Evolutionary conservation across 1,140 invertebrate species (phyloP), one percentile per base, ranked within the genome.

Genomic region (Saccostrea echinata): DNA sequence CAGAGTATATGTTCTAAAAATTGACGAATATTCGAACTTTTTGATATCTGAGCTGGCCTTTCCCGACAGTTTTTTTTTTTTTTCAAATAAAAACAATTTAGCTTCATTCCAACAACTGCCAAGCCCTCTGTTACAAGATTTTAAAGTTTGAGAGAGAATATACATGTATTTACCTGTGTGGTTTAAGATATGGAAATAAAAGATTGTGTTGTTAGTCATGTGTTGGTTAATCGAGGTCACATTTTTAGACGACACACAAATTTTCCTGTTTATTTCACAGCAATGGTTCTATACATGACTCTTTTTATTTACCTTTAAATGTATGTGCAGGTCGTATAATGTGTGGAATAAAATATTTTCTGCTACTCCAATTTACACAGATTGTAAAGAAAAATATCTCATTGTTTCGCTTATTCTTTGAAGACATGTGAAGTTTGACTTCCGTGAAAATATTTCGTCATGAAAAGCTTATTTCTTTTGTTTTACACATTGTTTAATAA

Each of bases 101-200:
- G 27, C 30, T 76, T 12, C 27, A 76, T 76, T 76, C 68, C 9
- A 11, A 16, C 68, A 16, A 76, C 9, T 76, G 68, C 9, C n/a
- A 9, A 30, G 9, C 9, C 68, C 68, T 16, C 13, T 3, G 16
- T 16, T 30, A 76, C 24, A 27, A 76, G 68, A 30, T 76, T 76
- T 76, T 76, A 76, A 76, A 76, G 24, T 76, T 76, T 30, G 68
- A 76, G 68, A 76, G 68, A 76, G 68, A 76, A 76, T 30, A 76
- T 76, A 76, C 68, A 76, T 76, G 68, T 33, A 76, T 76, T 76
- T 76, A 76, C 68, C 68, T 76, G 68, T 76, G 68, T 76, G 68
- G 68, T 76, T 76, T 76, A 76, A 76, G 68, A 76, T 76, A 76
- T 76, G 68, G 68, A 76, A 76, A 76, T 76, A 76, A 76, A 76